Conservation (phyloP, 1,140 invertebrate genomes). For the Cepaea nemoralis region DNA sequence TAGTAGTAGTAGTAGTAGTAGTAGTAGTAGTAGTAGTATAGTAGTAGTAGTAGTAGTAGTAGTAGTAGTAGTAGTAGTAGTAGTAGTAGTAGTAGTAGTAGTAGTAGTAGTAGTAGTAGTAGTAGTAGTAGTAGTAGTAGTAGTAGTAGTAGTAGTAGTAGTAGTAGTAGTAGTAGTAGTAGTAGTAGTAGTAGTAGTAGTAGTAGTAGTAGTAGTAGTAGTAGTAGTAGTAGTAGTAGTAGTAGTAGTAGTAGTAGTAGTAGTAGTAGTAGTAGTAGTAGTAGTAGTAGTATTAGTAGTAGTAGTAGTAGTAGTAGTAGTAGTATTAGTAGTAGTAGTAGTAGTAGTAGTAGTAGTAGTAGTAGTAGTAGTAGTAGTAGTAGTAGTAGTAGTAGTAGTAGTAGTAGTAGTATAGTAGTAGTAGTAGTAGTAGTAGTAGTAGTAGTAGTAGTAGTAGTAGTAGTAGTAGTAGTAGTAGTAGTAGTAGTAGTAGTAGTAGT, state of each 20-base stretch:
- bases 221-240: constrained; percentile 29
- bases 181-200: constrained; percentile 32
- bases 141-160: constrained; percentile 34
- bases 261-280: constrained; percentile 26
- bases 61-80: constrained; percentile 22
- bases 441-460: constrained; percentile 41
- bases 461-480: constrained; percentile 41
- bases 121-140: constrained; percentile 39
- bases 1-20: too few relatives aligned
- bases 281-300: too few relatives aligned
- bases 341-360: constrained; percentile 35
- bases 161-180: constrained; percentile 29
- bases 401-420: too few relatives aligned
- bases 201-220: constrained; percentile 11
- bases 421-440: too few relatives aligned
- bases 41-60: constrained; percentile 4
- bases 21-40: too few relatives aligned
- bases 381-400: constrained; percentile 31
- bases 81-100: background rate
- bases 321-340: too few relatives aligned
- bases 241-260: constrained; percentile 41
- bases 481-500: constrained; percentile 42
- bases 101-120: constrained; percentile 21
- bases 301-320: too few relatives aligned
- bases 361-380: constrained; percentile 27